Evolutionary conservation across 2,113 vertebrate species (phyloP).

Genomic region (Physeter macrocephalus): DNA sequence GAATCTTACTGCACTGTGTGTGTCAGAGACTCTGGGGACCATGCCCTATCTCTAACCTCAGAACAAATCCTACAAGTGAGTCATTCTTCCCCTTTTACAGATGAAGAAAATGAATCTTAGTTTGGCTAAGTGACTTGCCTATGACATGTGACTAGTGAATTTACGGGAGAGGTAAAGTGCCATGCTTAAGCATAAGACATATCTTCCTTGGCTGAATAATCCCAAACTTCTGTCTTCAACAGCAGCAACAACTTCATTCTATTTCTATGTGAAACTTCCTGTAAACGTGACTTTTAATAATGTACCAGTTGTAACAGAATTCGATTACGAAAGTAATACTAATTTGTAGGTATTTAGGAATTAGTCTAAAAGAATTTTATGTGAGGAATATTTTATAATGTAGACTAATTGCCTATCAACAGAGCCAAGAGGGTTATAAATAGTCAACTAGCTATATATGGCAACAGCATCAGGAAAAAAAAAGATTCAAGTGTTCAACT

Average conservation of each 20-base stretch:
- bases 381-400: neutral
- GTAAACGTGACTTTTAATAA: neutral
- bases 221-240: neutral
- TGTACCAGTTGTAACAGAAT: neutral
- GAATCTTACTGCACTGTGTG: neutral
- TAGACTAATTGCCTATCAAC: neutral
- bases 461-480: neutral
- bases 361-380: neutral
- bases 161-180: neutral
- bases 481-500: neutral
- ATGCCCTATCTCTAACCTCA: neutral
- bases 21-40: neutral
- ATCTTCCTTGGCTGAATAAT: neutral
- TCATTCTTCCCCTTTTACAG: neutral
- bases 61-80: neutral
- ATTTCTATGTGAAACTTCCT: neutral
- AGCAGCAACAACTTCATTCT: neutral
- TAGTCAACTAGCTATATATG: neutral
- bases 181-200: neutral
- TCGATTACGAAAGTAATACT: neutral
- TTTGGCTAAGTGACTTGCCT: neutral
- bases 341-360: neutral
- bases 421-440: neutral
- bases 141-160: neutral
- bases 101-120: neutral